Percentiles rank a stretch among this genome's conserved stretches.
Conservation (phyloP, 2,888 invertebrate species). For the Lasioglossum marginatum region DNA sequence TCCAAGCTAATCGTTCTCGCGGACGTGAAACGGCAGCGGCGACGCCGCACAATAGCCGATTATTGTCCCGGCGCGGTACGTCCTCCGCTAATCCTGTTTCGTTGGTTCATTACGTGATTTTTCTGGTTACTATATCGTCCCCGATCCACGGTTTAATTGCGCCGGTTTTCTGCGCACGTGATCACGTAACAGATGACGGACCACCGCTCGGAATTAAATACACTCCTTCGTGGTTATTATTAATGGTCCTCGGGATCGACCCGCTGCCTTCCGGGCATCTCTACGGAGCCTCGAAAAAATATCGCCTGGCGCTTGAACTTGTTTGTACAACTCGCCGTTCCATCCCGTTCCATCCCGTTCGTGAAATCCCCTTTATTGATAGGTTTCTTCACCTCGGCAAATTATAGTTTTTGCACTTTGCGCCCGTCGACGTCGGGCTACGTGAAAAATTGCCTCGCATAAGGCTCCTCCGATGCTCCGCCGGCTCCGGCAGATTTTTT, state of each 20-base stretch:
- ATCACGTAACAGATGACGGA: slow-evolving; percentile 45
- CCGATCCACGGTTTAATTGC: slow-evolving; percentile 44
- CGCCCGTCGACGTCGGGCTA: not conserved
- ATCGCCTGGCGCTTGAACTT: slow-evolving; percentile 7
- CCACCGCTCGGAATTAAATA: slow-evolving; percentile 29
- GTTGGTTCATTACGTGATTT: slow-evolving; percentile 21
- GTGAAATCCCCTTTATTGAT: slow-evolving; percentile 31
- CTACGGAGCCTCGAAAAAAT: slow-evolving; percentile 2
- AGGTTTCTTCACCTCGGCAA: slow-evolving; percentile 34
- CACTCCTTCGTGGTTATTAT: slow-evolving; percentile 28
- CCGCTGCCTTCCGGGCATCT: slow-evolving; percentile 19
- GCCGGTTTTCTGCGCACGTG: slow-evolving; percentile 23
- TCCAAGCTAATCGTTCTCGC: slow-evolving; percentile 21
- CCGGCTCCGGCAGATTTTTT: not conserved
- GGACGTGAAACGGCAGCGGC: not conserved
- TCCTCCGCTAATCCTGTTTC: slow-evolving; percentile 31
- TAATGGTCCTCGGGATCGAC: slow-evolving; percentile 25
- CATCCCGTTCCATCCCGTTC: not conserved
- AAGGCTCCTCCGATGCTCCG: not conserved
- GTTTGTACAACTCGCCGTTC: slow-evolving; percentile 26
- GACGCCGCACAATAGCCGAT: slow-evolving; percentile 15
- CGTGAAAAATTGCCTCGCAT: slow-evolving; percentile 8
- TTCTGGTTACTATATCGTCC: slow-evolving; percentile 31
- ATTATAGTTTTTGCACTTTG: slow-evolving; percentile 28
- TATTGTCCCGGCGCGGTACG: not conserved